Conservation (phyloP, 2,113 vertebrate genomes). For the Gnathonemus echidnorhynchus region DNA sequence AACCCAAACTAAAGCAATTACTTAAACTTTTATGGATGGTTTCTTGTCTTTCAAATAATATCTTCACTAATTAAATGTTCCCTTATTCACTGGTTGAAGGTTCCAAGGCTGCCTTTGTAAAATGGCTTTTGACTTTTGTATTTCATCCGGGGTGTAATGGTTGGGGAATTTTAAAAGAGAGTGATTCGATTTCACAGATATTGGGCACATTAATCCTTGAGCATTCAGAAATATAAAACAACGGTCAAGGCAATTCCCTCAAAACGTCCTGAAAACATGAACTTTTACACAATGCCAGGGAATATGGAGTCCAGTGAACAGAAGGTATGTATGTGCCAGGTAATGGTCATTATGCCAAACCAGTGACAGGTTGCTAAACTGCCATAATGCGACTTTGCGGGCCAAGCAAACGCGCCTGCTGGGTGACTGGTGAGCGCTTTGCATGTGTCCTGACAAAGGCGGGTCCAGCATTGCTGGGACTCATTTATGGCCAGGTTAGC, state of each 20-base stretch:
- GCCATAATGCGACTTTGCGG: neutral
- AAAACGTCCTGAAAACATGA: neutral
- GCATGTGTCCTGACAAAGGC: conserved; percentile 31
- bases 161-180: conserved; percentile 16
- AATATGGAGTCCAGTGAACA: conserved; percentile 2
- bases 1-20: conserved; percentile 43
- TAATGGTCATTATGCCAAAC: conserved; percentile 44
- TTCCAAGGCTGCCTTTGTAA: conserved; percentile 27
- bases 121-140: conserved; percentile 44
- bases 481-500: conserved; percentile 68
- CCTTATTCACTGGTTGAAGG: conserved; percentile 26
- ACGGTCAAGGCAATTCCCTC: conserved; percentile 20
- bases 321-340: conserved; percentile 40
- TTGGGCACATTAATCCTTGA: conserved; percentile 10
- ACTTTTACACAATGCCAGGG: conserved; percentile 9
- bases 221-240: conserved; percentile 10
- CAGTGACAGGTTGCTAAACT: conserved; percentile 26
- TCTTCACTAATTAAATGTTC: conserved; percentile 41
- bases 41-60: conserved; percentile 45
- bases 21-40: conserved; percentile 32
- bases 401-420: neutral
- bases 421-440: too few relatives aligned
- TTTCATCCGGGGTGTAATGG: conserved; percentile 34
- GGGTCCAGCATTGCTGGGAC: conserved; percentile 53
- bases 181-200: neutral